These are phyloP conservation scores for Dendrolimus punctatus DNA, from an alignment of 1,140 invertebrate species.

Conservation along the genomic window DNA sequence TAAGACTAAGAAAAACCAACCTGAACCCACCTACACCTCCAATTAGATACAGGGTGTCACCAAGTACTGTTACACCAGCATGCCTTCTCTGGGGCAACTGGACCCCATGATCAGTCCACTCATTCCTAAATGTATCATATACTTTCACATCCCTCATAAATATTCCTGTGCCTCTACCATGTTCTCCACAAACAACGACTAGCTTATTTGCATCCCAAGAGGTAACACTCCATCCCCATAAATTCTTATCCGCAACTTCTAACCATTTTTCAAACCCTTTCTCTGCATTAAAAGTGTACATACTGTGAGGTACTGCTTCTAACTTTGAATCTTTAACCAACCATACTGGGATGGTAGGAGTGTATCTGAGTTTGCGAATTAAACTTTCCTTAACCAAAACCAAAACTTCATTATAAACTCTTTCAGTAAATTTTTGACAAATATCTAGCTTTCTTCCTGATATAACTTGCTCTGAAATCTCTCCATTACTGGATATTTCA, in stretches of 20 bases:
- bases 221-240: conserved; percentile 55
- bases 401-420: conserved; percentile 43
- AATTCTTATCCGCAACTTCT: conserved; percentile 45
- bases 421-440: conserved; percentile 40
- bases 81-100: conserved; percentile 43
- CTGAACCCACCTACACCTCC: conserved; percentile 58
- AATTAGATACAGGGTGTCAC: conserved; percentile 42
- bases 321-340: conserved; percentile 29
- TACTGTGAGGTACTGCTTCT: conserved; percentile 31
- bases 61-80: conserved; percentile 38
- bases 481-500: conserved; percentile 16
- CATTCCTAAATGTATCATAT: conserved; percentile 44
- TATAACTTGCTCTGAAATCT: conserved; percentile 19
- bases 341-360: conserved; percentile 39
- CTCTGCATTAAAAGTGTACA: conserved; percentile 37
- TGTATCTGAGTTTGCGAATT: conserved; percentile 28
- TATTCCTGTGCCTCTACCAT: conserved; percentile 43
- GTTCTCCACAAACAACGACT: conserved; percentile 47
- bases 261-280: conserved; percentile 43
- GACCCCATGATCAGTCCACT: conserved; percentile 47
- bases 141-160: conserved; percentile 52
- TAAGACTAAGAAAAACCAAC: conserved; percentile 27
- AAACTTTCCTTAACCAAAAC: conserved; percentile 38
- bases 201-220: conserved; percentile 41
- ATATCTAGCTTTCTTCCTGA: conserved; percentile 20